phyloP scores from a whole-genome alignment of 2,113 vertebrate genomes.

The Glareola pratincola region DNA sequence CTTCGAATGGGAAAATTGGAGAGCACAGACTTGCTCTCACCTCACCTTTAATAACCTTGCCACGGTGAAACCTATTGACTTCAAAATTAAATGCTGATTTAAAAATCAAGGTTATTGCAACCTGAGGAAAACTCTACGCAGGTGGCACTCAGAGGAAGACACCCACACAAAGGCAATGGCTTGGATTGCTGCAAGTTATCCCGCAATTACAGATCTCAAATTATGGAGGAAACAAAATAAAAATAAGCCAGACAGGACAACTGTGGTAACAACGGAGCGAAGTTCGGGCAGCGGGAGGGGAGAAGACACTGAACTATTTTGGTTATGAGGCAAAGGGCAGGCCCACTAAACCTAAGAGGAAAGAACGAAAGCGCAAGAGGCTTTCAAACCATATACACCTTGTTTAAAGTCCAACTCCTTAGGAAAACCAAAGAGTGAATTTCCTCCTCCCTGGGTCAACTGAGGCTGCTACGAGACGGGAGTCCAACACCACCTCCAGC shows the following conservation, averaged over 20 bases:
- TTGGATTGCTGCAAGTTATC: not conserved
- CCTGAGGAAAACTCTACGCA: not conserved
- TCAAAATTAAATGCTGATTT: not conserved
- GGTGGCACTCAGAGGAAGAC: not conserved
- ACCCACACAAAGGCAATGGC: not conserved
- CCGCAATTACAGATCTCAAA: not conserved
- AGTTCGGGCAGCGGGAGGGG: not conserved
- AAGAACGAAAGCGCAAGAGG: not conserved
- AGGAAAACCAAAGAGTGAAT: not conserved
- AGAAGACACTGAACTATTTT: not conserved
- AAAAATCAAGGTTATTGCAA: not conserved
- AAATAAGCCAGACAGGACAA: not conserved
- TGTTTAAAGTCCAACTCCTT: not conserved
- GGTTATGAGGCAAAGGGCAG: not conserved
- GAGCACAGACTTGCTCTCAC: not conserved
- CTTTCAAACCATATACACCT: not conserved
- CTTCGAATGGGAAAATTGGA: not conserved
- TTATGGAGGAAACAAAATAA: not conserved
- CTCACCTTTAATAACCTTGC: not conserved
- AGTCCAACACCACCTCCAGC: not conserved
- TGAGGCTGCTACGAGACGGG: not conserved
- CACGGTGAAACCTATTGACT: not conserved
- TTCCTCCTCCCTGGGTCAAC: not conserved
- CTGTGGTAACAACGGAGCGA: accelerated
- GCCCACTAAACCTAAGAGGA: not conserved